Evolutionary conservation across 2,888 invertebrate genomes (phyloP).

Genomic region (Clostera curtula): DNA sequence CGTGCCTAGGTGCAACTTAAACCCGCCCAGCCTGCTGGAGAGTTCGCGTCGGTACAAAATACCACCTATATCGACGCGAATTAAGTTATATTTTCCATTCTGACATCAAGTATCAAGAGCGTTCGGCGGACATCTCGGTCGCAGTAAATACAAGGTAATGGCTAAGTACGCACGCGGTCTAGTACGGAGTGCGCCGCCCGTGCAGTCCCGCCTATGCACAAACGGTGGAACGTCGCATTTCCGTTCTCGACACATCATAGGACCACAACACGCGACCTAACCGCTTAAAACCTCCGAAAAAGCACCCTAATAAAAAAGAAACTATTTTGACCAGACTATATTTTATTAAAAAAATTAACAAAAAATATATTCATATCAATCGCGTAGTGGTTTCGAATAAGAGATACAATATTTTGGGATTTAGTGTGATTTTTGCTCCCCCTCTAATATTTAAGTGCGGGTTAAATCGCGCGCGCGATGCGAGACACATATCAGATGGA

Average conservation of each 20-base stretch:
- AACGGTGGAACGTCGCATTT: constrained; percentile 68
- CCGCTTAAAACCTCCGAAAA: constrained; percentile 63
- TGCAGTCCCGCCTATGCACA: constrained; percentile 76
- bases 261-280: constrained; percentile 64
- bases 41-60: too few species aligned
- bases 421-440: constrained; percentile 57
- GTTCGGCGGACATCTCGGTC: constrained; percentile 37
- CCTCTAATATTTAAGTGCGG: constrained; percentile 38
- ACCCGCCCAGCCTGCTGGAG: too few species aligned
- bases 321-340: constrained; percentile 59
- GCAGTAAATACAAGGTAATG: constrained; percentile 76
- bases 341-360: constrained; percentile 44
- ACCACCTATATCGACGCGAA: too few species aligned
- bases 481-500: constrained; percentile 67
- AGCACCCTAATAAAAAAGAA: constrained; percentile 32
- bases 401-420: constrained; percentile 43
- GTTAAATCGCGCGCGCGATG: constrained; percentile 35
- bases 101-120: constrained; percentile 49
- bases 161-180: constrained; percentile 74
- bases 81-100: background rate
- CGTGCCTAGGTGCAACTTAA: too few species aligned
- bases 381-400: constrained; percentile 24
- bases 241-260: constrained; percentile 51
- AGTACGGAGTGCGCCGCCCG: constrained; percentile 72
- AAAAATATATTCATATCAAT: constrained; percentile 46